Percentiles rank a stretch among this genome's conserved stretches.
Evolutionary conservation across 2,888 invertebrate species (phyloP).

Genomic region (Melinaea marsaeus): DNA sequence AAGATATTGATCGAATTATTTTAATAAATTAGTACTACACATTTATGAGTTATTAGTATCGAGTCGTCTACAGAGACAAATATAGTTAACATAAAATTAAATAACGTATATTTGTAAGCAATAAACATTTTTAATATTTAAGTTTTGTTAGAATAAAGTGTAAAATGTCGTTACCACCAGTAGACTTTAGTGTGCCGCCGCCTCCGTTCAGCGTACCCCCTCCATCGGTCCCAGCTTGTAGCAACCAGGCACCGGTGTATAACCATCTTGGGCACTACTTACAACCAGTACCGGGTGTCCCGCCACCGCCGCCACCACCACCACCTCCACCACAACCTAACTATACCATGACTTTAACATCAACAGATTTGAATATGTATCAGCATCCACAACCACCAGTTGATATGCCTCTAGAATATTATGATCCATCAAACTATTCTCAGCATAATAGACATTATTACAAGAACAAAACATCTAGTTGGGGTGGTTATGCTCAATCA

Average conservation of each 20-base stretch:
- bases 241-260: constrained; percentile 33
- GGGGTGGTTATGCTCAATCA: constrained; percentile 4
- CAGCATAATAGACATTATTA: constrained; percentile 30
- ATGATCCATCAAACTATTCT: constrained; percentile 29
- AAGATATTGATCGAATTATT: too few species aligned
- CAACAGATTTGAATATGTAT: constrained; percentile 12
- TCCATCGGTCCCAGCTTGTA: constrained; percentile 29
- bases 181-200: constrained; percentile 57
- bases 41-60: too few species aligned
- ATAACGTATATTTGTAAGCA: not conserved
- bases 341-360: not conserved
- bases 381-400: constrained; percentile 30
- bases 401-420: constrained; percentile 31
- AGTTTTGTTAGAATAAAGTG: not conserved
- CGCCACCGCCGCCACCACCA: constrained; percentile 12
- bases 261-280: constrained; percentile 40
- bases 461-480: constrained; percentile 16
- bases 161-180: constrained; percentile 57
- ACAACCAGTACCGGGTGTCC: constrained; percentile 36
- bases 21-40: too few species aligned
- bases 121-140: not conserved
- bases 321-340: constrained; percentile 1
- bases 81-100: not conserved
- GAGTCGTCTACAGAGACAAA: too few species aligned
- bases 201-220: constrained; percentile 44